A percentile compares a stretch with the other conserved stretches of the same genome.
These are phyloP conservation scores for Sthenelais limicola DNA, from an alignment of 2,888 invertebrate species.

Conservation along the genomic window DNA sequence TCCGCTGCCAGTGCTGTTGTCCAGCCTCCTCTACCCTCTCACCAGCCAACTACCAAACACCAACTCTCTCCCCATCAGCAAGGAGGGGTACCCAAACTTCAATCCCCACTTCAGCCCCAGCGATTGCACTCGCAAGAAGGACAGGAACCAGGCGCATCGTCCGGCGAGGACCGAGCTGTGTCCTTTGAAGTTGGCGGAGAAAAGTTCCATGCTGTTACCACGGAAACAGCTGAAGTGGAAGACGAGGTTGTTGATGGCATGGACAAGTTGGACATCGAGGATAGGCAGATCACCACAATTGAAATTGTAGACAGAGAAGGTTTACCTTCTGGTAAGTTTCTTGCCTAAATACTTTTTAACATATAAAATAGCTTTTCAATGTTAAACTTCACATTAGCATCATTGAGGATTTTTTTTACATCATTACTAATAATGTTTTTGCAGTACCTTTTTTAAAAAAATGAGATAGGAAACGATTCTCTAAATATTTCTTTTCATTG, in stretches of 20 bases:
- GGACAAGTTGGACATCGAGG: background rate
- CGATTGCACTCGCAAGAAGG: background rate
- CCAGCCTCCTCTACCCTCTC: too few species aligned
- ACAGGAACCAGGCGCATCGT: background rate
- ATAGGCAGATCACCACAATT: slow-evolving; percentile 30
- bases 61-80: background rate
- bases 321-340: slow-evolving; percentile 6
- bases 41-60: background rate
- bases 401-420: too few species aligned
- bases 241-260: too few species aligned
- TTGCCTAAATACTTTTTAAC: too few species aligned
- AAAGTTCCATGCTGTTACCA: background rate
- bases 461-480: too few species aligned
- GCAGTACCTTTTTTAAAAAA: too few species aligned
- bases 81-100: slow-evolving; percentile 22
- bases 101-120: slow-evolving; percentile 35
- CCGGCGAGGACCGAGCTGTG: slow-evolving; percentile 9
- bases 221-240: background rate
- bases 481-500: too few species aligned
- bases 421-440: too few species aligned
- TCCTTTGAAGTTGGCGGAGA: slow-evolving; percentile 32
- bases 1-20: too few species aligned
- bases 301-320: slow-evolving; percentile 32
- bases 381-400: too few species aligned
- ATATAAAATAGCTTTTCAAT: too few species aligned